Evolutionary conservation across 2,888 invertebrate species (phyloP).

Genomic region (Spodoptera exigua): DNA sequence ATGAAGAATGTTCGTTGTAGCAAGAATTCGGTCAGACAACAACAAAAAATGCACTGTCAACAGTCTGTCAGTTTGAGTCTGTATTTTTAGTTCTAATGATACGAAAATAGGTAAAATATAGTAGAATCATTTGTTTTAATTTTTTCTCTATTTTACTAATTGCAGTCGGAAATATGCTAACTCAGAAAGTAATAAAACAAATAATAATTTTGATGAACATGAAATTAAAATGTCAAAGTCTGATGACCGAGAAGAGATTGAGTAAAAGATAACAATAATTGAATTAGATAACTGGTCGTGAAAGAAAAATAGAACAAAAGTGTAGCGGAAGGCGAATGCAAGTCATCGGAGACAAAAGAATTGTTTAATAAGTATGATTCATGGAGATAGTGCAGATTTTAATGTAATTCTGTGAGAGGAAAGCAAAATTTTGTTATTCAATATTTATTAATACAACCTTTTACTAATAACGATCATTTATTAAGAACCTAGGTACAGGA

Average conservation of each 20-base stretch:
- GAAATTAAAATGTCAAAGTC: conserved; percentile 2
- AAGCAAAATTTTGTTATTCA: conserved; percentile 15
- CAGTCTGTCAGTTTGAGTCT: conserved; percentile 6
- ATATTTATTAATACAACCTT: background rate
- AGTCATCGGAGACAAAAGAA: conserved; percentile 78
- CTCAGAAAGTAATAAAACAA: no score
- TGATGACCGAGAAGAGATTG: conserved; percentile 10
- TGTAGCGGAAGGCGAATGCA: conserved; percentile 66
- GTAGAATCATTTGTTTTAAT: background rate
- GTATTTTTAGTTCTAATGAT: conserved; percentile 6
- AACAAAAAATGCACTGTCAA: conserved; percentile 27
- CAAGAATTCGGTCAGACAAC: conserved; percentile 17
- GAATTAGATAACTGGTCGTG: conserved; percentile 50
- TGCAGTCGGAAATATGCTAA: no score
- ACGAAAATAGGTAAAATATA: conserved; percentile 1
- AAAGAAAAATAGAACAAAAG: conserved; percentile 60
- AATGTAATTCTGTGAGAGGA: conserved; percentile 50
- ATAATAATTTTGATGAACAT: background rate
- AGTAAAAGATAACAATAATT: conserved; percentile 40
- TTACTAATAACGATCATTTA: no score
- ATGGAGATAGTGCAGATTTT: conserved; percentile 60
- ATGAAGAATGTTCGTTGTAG: conserved; percentile 16
- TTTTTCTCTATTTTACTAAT: background rate
- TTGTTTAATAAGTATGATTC: conserved; percentile 68
- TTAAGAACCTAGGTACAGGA: no score